phyloP scores from a whole-genome alignment of 2,888 invertebrate species.

The Nudaria mundana region DNA sequence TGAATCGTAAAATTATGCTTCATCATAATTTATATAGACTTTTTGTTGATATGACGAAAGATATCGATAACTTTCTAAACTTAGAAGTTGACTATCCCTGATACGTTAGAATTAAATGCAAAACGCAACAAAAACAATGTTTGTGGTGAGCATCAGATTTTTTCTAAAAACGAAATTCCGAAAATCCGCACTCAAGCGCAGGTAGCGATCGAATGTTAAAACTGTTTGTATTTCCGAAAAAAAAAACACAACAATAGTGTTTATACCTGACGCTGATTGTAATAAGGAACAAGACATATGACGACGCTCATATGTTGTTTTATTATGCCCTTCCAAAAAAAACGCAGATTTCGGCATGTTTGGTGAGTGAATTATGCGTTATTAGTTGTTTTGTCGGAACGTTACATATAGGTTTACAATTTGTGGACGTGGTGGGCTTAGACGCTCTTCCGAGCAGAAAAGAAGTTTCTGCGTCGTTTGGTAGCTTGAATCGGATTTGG shows the following conservation, averaged over 20 bases:
- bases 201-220: slow-evolving; percentile 74
- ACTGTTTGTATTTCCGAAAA: slow-evolving; percentile 77
- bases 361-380: slow-evolving; percentile 64
- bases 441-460: slow-evolving; percentile 53
- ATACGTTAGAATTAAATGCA: slow-evolving; percentile 39
- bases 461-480: slow-evolving; percentile 65
- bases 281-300: slow-evolving; percentile 77
- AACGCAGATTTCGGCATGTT: slow-evolving; percentile 43
- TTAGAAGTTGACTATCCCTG: slow-evolving; percentile 46
- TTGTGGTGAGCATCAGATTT: slow-evolving; percentile 73
- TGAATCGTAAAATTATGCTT: too few species aligned
- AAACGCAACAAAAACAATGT: slow-evolving; percentile 73
- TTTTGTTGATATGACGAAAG: too few species aligned
- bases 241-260: slow-evolving; percentile 67
- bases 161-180: slow-evolving; percentile 71
- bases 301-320: slow-evolving; percentile 67
- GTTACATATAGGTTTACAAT: slow-evolving; percentile 64
- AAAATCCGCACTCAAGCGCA: slow-evolving; percentile 72
- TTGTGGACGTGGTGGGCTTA: slow-evolving; percentile 56
- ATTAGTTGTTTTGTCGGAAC: slow-evolving; percentile 57
- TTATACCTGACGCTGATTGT: slow-evolving; percentile 75
- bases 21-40: too few species aligned
- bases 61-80: slow-evolving; percentile 1
- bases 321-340: slow-evolving; percentile 42
- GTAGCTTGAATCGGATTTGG: slow-evolving; percentile 63